Conservation (phyloP, 64 coral and sea anemone species). For the Acropora tenuis region DNA sequence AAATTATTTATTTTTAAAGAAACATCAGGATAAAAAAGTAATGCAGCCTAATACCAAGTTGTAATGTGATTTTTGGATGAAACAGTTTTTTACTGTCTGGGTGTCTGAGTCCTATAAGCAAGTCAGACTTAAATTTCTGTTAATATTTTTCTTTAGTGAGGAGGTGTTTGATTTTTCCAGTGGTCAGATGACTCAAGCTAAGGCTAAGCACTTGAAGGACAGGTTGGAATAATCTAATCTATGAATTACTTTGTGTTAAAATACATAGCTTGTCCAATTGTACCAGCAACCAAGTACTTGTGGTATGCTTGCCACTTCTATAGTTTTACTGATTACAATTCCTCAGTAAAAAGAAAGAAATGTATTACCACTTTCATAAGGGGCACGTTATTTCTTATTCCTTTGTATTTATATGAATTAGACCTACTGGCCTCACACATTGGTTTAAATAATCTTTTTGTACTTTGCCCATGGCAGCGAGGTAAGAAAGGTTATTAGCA, state of each 20-base stretch:
- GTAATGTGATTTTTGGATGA: too few species aligned
- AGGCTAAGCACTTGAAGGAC: slow-evolving; percentile 98
- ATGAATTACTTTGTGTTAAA: not conserved
- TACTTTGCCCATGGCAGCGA: too few species aligned
- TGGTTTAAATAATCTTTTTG: too few species aligned
- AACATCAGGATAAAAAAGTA: not conserved
- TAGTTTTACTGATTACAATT: not conserved
- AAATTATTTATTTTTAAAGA: not conserved
- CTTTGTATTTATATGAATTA: too few species aligned
- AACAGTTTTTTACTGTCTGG: too few species aligned
- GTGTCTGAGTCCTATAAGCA: too few species aligned
- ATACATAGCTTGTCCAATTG: too few species aligned
- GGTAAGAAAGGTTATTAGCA: too few species aligned
- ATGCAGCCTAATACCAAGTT: not conserved
- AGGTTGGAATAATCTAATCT: slow-evolving; percentile 39
- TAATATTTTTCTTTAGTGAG: slow-evolving; percentile 68
- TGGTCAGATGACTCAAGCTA: slow-evolving; percentile 98
- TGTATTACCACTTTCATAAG: not conserved
- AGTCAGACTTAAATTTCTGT: not conserved
- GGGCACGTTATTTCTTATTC: too few species aligned
- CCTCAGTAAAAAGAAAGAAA: too few species aligned
- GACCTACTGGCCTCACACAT: too few species aligned
- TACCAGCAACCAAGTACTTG: not conserved
- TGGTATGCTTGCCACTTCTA: not conserved
- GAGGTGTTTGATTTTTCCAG: slow-evolving; percentile 99